A percentile compares a stretch with the other conserved stretches of the same genome.
Evolutionary conservation across 2,888 invertebrate genomes (phyloP).

Genomic region (Microctonus aethiopoides): DNA sequence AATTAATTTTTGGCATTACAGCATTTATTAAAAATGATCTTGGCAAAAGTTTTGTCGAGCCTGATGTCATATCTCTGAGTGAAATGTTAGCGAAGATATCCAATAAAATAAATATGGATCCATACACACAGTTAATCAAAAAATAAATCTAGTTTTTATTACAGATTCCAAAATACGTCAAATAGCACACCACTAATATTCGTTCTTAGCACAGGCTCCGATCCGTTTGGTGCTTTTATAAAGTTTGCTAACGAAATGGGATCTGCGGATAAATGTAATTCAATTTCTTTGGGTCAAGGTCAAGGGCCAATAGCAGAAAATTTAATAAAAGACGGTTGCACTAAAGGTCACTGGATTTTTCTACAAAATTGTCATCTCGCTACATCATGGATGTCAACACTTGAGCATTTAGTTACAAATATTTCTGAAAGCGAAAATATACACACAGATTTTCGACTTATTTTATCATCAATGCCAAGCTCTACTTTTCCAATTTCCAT

Average conservation of each 20-base stretch:
- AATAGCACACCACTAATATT: slow-evolving; percentile 84
- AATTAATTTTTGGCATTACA: slow-evolving; percentile 83
- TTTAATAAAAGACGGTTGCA: slow-evolving; percentile 78
- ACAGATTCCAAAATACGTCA: slow-evolving; percentile 78
- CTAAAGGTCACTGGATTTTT: slow-evolving; percentile 88
- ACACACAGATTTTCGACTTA: slow-evolving; percentile 82
- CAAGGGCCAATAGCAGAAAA: slow-evolving; percentile 90
- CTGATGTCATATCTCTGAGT: slow-evolving; percentile 78
- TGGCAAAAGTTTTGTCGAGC: slow-evolving; percentile 84
- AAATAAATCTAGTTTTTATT: slow-evolving; percentile 40
- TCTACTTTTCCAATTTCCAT: slow-evolving; percentile 89
- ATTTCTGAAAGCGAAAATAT: slow-evolving; percentile 75
- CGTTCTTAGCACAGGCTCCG: slow-evolving; percentile 88
- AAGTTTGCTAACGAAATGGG: slow-evolving; percentile 84
- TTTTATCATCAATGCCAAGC: slow-evolving; percentile 90
- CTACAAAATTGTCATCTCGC: slow-evolving; percentile 93
- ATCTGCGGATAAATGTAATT: slow-evolving; percentile 75
- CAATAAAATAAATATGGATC: not conserved
- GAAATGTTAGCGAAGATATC: slow-evolving; percentile 29
- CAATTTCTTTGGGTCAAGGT: slow-evolving; percentile 91
- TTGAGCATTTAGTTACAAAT: slow-evolving; percentile 83
- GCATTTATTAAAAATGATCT: slow-evolving; percentile 83
- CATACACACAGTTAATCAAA: too few species aligned
- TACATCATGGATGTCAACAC: slow-evolving; percentile 89
- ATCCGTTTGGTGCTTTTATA: slow-evolving; percentile 86